A percentile compares a stretch with the other conserved stretches of the same genome.
Evolutionary conservation across 2,888 invertebrate genomes (phyloP).

Genomic region (Cotesia congregata): DNA sequence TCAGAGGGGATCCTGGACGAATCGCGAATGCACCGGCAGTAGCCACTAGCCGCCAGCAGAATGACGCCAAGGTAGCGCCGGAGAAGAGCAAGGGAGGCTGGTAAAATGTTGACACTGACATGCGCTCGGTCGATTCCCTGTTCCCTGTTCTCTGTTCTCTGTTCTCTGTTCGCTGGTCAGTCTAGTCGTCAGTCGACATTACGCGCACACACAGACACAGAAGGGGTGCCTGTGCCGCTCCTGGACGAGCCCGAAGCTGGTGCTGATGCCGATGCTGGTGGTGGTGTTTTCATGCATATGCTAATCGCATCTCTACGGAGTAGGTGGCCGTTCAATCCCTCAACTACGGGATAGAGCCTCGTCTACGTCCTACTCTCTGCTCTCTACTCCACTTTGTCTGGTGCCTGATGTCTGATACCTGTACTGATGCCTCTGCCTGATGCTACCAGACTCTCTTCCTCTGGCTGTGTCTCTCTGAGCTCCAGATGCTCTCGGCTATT

Average conservation of each 20-base stretch:
- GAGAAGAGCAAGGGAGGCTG: constrained; percentile 40
- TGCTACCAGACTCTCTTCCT: neutral
- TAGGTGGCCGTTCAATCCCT: constrained; percentile 57
- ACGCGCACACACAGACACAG: constrained; percentile 33
- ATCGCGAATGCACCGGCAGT: constrained; percentile 27
- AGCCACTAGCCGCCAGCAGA: constrained; percentile 34
- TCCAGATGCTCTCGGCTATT: neutral
- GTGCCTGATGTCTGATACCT: no score
- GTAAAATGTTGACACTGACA: constrained; percentile 61
- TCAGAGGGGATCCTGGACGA: constrained; percentile 52
- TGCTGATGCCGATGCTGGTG: constrained; percentile 5
- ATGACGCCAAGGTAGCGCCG: constrained; percentile 46
- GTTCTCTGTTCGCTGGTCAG: constrained; percentile 41
- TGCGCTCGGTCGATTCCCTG: constrained; percentile 49
- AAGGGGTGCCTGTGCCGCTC: neutral
- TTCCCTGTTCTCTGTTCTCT: no score
- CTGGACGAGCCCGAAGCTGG: no score
- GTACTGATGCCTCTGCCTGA: no score
- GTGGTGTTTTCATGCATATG: constrained; percentile 65
- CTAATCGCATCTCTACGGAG: constrained; percentile 62
- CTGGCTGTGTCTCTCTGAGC: neutral
- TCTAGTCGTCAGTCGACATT: constrained; percentile 58
- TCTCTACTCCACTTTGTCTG: neutral
- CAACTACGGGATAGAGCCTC: constrained; percentile 31
- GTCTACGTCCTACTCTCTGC: constrained; percentile 16